These are phyloP conservation scores for Ptyas mucosa DNA, from an alignment of 2,113 vertebrate genomes.

Conservation along the genomic window DNA sequence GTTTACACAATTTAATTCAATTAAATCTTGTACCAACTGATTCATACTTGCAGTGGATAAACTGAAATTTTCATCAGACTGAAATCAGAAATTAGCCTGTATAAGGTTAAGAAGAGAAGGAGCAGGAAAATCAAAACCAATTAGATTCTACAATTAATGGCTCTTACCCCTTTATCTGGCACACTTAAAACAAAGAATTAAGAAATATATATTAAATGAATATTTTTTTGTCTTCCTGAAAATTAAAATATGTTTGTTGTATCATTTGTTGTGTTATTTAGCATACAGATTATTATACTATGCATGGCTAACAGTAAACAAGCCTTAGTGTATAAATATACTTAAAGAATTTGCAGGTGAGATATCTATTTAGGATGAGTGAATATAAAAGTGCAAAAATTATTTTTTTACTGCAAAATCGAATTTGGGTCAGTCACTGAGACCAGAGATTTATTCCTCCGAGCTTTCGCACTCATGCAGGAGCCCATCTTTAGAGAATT, in stretches of 20 bases:
- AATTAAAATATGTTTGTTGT: background rate
- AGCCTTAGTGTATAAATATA: too few relatives aligned
- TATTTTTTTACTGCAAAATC: too few relatives aligned
- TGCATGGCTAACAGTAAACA: too few relatives aligned
- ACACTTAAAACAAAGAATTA: background rate
- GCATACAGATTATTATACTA: too few relatives aligned
- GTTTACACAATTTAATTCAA: too few relatives aligned
- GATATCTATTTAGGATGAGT: too few relatives aligned
- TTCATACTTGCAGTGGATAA: background rate
- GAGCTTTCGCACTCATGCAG: too few relatives aligned
- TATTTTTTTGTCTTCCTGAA: background rate
- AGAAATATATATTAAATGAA: background rate
- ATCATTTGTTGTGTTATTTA: too few relatives aligned
- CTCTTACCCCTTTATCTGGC: background rate
- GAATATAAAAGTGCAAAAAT: background rate
- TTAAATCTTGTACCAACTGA: background rate
- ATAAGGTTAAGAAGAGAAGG: background rate
- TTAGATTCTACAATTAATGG: background rate
- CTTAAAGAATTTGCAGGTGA: too few relatives aligned
- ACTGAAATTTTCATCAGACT: background rate
- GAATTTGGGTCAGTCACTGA: too few relatives aligned
- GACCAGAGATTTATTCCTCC: too few relatives aligned
- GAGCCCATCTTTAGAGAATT: too few relatives aligned
- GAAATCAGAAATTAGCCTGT: background rate
- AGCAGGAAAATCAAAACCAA: fast-evolving